phyloP scores from a whole-genome alignment of 2,797 vertebrate genomes.

The Etheostoma perlongum region DNA sequence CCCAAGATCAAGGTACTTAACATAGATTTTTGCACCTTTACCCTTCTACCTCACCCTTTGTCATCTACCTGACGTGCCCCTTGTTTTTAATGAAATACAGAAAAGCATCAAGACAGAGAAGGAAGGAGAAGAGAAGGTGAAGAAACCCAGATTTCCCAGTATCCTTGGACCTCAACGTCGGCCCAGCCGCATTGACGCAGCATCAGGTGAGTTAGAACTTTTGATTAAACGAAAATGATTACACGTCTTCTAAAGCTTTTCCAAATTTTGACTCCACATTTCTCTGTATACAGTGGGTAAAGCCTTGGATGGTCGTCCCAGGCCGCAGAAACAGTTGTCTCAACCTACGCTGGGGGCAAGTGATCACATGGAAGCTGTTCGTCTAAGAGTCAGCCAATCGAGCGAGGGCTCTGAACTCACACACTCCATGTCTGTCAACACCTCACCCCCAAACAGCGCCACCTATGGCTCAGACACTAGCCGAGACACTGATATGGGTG shows the following conservation, averaged over 20 bases:
- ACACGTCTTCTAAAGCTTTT: not conserved
- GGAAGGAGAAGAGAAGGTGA: constrained; percentile 95
- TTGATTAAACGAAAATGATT: not conserved
- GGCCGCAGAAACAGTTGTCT: constrained; percentile 92
- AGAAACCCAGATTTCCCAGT: constrained; percentile 93
- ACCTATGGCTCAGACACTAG: constrained; percentile 80
- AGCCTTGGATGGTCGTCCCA: constrained; percentile 90
- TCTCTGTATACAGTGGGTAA: constrained; percentile 85
- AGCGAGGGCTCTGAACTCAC: constrained; percentile 88
- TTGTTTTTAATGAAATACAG: constrained; percentile 74
- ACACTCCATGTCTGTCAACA: constrained; percentile 80
- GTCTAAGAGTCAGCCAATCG: constrained; percentile 87
- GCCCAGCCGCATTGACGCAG: constrained; percentile 90
- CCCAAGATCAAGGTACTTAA: constrained; percentile 93
- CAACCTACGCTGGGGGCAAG: constrained; percentile 85
- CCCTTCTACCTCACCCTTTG: not conserved
- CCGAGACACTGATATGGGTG: constrained; percentile 89
- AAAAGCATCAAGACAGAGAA: constrained; percentile 96
- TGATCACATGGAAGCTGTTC: constrained; percentile 87
- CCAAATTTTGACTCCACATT: not conserved
- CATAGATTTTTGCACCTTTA: not conserved
- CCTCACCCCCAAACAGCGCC: constrained; percentile 81
- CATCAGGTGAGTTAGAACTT: constrained; percentile 85
- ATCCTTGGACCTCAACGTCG: constrained; percentile 93
- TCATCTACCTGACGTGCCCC: not conserved